Base-by-base conservation (phyloP, 2,888 invertebrate genomes). In the Tenthredo mesomela region DNA sequence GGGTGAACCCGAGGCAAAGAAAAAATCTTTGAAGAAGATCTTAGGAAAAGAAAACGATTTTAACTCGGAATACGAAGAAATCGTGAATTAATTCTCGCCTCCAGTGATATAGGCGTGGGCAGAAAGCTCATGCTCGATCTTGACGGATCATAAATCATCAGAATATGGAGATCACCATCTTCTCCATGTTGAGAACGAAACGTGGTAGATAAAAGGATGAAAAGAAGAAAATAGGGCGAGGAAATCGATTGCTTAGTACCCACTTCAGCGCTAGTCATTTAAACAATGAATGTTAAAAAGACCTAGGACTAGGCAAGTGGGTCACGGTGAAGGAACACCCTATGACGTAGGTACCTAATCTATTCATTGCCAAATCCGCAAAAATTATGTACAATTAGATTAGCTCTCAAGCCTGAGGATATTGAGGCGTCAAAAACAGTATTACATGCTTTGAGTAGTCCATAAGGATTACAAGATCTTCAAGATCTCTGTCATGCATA, bases 61-160 rank as follows among this genome's bases (percentile, higher is more conserved):
- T 15, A 33, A 25, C 47, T 15, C 18, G 7, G 50, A 29, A 54
- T 25, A 77, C 12, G 50, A 43, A 77, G n/a, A 50, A 18, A 33
- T 67, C 15, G 54, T 50, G 18, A 80, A 61, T 61, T 61, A 80
- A 80, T 80, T 61, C 61, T 37, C 15, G 47, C n/a, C 7, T 61
- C 40, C 37, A 21, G 25, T n/a, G n/a, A 6, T 25, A 12, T 50
- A 80, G 40, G 58, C n/a, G 21, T 80, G 6, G 6, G 40, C n/a
- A 43, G 12, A 40, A 61, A 15, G 61, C n/a, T 61, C 18, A 25
- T 18, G 58, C n/a, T 61, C 47, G 25, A 61, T 10, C 40, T 37
- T 50, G n/a, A 61, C 37, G 25, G 78, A 80, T 40, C 61, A 80
- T 80, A 37, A 80, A 80, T 80, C 80, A 40, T 29, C 47, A 21